Conservation (phyloP, 2,113 vertebrate species). For the Kryptolebias marmoratus region DNA sequence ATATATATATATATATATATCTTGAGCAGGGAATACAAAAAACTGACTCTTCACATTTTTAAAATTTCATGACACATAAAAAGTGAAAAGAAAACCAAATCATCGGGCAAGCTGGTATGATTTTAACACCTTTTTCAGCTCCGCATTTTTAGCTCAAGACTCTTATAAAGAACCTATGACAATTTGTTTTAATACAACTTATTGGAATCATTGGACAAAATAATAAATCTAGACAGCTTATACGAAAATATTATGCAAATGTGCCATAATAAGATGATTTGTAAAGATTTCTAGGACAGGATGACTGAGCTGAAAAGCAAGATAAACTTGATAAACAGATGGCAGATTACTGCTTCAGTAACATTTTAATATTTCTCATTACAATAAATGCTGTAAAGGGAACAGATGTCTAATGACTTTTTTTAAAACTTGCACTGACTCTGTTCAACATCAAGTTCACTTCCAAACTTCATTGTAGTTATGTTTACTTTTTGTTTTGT, state of each 20-base stretch:
- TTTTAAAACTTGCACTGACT: too few relatives aligned
- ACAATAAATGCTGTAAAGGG: neutral
- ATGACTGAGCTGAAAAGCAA: neutral
- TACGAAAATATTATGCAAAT: neutral
- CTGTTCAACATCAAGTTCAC: too few relatives aligned
- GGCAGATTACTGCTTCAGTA: neutral
- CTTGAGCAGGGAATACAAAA: slow-evolving; percentile 15
- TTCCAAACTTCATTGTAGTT: too few relatives aligned
- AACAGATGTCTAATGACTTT: too few relatives aligned
- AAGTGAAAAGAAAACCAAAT: slow-evolving; percentile 7
- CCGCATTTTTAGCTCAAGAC: slow-evolving; percentile 5
- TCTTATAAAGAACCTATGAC: neutral
- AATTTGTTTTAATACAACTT: neutral
- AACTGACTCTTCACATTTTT: slow-evolving; percentile 21
- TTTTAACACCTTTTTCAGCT: slow-evolving; percentile 10
- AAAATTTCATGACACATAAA: slow-evolving; percentile 15
- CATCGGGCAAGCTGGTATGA: neutral
- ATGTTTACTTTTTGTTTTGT: too few relatives aligned
- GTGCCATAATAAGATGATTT: neutral
- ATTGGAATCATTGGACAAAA: neutral
- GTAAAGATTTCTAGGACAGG: neutral
- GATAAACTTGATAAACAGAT: neutral
- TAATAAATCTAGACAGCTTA: neutral
- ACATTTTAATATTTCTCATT: neutral
- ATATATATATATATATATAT: neutral